phyloP scores from a whole-genome alignment of 1,140 invertebrate species.

The Drosophila busckii region DNA sequence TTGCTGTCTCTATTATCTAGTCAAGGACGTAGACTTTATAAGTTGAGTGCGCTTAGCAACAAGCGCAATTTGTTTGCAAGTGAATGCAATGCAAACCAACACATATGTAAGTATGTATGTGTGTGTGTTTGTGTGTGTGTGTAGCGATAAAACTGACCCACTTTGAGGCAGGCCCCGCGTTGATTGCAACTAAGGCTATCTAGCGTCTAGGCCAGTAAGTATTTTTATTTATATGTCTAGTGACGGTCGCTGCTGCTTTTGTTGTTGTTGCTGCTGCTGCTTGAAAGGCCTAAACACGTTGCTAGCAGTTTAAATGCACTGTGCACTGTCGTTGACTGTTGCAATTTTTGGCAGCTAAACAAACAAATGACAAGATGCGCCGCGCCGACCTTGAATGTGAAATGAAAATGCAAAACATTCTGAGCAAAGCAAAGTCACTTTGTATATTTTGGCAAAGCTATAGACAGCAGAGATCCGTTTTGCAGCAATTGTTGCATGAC shows the following conservation, averaged over 20 bases:
- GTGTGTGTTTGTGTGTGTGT: slow-evolving; percentile 29
- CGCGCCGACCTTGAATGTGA: slow-evolving; percentile 51
- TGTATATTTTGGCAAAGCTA: too few relatives aligned
- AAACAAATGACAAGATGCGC: slow-evolving; percentile 16
- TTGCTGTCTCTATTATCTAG: slow-evolving; percentile 1
- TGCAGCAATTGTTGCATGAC: slow-evolving; percentile 49
- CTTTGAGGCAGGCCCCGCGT: slow-evolving; percentile 28
- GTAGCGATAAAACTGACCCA: slow-evolving; percentile 67
- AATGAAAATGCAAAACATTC: slow-evolving; percentile 51
- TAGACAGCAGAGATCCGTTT: slow-evolving; percentile 47
- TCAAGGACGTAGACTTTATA: slow-evolving; percentile 18
- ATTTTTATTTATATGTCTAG: not conserved
- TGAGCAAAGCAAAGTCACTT: too few relatives aligned
- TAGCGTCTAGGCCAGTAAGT: slow-evolving; percentile 33
- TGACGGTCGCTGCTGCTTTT: not conserved
- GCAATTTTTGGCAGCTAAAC: slow-evolving; percentile 22
- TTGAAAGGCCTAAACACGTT: slow-evolving; percentile 9
- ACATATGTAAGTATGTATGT: slow-evolving; percentile 2
- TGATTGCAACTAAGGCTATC: slow-evolving; percentile 25
- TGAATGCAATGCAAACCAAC: slow-evolving; percentile 9
- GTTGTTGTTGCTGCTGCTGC: slow-evolving; percentile 4
- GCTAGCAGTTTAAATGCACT: too few relatives aligned
- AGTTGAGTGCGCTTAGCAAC: slow-evolving; percentile 63
- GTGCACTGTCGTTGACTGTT: too few relatives aligned
- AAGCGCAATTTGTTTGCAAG: slow-evolving; percentile 29